Evolutionary conservation across 2,888 invertebrate species (phyloP), one percentile per base, ranked within the genome.

Genomic region (Nasonia oneida): DNA sequence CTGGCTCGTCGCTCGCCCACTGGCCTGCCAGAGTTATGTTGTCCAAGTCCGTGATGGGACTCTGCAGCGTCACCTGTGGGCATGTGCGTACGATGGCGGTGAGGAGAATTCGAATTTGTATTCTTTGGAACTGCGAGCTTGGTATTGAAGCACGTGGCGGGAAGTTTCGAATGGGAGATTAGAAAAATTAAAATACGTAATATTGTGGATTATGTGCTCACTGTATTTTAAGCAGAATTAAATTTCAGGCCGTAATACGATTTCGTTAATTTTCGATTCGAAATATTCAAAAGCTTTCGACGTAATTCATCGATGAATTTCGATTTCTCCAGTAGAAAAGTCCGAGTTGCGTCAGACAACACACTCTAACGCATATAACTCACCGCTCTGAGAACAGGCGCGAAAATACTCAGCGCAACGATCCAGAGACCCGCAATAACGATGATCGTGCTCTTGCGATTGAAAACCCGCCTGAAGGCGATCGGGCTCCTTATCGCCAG

Each of bases 401-500:
- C 94, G 91, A 97, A 97, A 84, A 97, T 95, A 0, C 95, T 93
- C 73, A 96, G 91, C 0, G 97, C 95, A 0, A 96, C 93, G 12
- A 95, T 89, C 97, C 97, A 97, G 29, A 97, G 92, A 0, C 94
- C 93, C 0, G 94, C 93, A 23, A 97, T 96, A 29, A 96, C 95
- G 89, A 95, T 93, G 90, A 96, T 89, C 0, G 96, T 96, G 1
- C 96, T 95, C 15, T 95, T 95, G 47, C 96, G 94, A 84, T 96
- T 96, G 84, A 96, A 96, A 91, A 96, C 95, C 92, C 96, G 95
- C 39, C 96, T 95, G 89, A 96, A 95, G 0, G 96, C 95, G 88
- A 97, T 95, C 0, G 97, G 96, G 91, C 96, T 96, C 47, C 96
- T 95, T 91, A 97, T 97, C 81, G 97, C 97, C 83, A 96, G 92